Percentiles rank a stretch among this genome's conserved stretches.
phyloP scores from a whole-genome alignment of 2,113 vertebrate genomes.

The Accipiter virgatus region DNA sequence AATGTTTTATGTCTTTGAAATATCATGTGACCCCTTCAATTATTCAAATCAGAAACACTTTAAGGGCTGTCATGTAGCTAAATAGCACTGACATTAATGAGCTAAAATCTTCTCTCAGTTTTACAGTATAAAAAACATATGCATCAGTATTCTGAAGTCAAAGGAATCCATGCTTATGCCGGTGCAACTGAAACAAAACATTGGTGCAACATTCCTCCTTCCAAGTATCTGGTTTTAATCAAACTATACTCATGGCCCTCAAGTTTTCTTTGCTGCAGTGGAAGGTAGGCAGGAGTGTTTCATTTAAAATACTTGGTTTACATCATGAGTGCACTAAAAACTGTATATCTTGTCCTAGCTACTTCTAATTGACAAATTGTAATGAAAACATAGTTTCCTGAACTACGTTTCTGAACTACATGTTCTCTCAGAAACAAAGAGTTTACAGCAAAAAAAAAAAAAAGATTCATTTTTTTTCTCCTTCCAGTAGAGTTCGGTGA shows the following conservation, averaged over 20 bases:
- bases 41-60: conserved; percentile 9
- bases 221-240: conserved; percentile 63
- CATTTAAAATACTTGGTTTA: conserved; percentile 39
- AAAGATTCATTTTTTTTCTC: background rate
- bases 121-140: conserved; percentile 64
- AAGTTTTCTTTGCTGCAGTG: conserved; percentile 28
- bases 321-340: background rate
- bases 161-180: background rate
- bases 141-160: conserved; percentile 52
- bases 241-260: background rate
- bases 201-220: conserved; percentile 40
- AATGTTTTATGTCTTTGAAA: conserved; percentile 26
- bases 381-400: background rate
- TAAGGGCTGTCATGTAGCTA: background rate
- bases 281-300: conserved; percentile 50
- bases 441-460: background rate
- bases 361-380: background rate
- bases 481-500: background rate
- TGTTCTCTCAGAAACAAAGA: background rate
- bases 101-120: conserved; percentile 16
- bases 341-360: conserved; percentile 27
- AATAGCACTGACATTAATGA: conserved; percentile 24
- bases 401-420: background rate
- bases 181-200: conserved; percentile 65
- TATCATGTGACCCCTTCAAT: background rate